Base-by-base conservation (phyloP, 2,888 invertebrate species). In the Meteorus cinctellus region DNA sequence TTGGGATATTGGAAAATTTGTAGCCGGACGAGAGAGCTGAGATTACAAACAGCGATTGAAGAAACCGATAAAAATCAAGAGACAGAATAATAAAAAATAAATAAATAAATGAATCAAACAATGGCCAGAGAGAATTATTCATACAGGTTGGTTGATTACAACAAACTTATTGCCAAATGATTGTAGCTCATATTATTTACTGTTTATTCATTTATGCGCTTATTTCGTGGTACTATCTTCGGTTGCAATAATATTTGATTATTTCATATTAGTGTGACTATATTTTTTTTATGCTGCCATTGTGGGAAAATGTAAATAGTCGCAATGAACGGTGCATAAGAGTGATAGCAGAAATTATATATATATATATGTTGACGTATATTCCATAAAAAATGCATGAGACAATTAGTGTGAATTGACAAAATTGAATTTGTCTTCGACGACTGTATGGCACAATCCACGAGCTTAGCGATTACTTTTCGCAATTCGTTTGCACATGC, bases 111-210 rank as follows among this genome's bases (percentile, higher is more conserved):
- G 63, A 70, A 74, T 51, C 80, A 81, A 85, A 86, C 85, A 81
- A 88, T 88, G 88, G 87, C 86, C 82, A 86, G 83, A 85, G 87
- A 88, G 84, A 84, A 78, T 72, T 74, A 81, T 74, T 84, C 79
- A 72, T 81, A 85, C 84, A 88, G 88, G 88, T 88, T 80, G 63
- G 72, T 72, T 63, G 31, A 55, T 55, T 2, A 19, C 34, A 62
- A 48, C 24, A 51, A 31, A 36, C 63, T 55, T 45, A 45, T 63
- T 65, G 34, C 41, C 48, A 51, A 31, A 45, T 29, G n/a, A 29
- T 72, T 48, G 63, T 59, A 36, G 60, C 27, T 31, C 8, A 31
- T 12, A 65, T 34, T 24, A 65, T 34, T 65, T 51, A 41, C 45
- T 45, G 27, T 36, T 27, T 5, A 63, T 29, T 63, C 48, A 72